Base-by-base conservation (phyloP, 2,888 invertebrate species). In the Sacculina carcini region DNA sequence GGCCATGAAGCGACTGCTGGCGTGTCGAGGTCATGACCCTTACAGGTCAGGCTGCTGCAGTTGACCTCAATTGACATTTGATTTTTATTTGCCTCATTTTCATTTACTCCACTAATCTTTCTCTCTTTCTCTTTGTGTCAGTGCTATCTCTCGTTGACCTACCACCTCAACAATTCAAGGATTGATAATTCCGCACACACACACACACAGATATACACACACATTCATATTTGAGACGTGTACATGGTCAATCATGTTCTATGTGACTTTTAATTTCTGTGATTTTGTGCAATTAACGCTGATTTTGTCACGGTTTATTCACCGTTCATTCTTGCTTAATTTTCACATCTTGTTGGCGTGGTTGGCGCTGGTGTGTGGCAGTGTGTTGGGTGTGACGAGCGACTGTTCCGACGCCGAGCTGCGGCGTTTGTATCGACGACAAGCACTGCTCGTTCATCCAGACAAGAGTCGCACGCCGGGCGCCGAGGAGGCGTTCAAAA, bases 401-500 rank as follows among this genome's bases (percentile, higher is more conserved):
- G 78, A 80, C 54, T 86, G 87, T 64, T 76, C 81, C 14, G 90
- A 90, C 63, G 89, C 90, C 58, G 89, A 90, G 62, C 86, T 94
- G 60, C 84, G 86, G 63, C 79, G 83, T 60, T 89, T 90, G 70
- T 92, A 90, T 67, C 80, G 87, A 61, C 75, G 82, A 60, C 89
- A 90, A 66, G 90, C 89, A 9, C 82, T 90, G 61, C 71, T 92
- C 36, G 90, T 92, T 34, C 92, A 92, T 69, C 92, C 92, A 0
- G 90, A 92, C 64, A 92, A 92, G 69, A 92, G 90, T 66, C 81
- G 80, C 62, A 85, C 86, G 64, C 83, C 87, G 5, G 90, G 90
- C 29, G 89, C 90, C 1, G 90, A 90, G 63, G 90, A 92, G 67
- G 89, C 90, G 34, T 92, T 90, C 66, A 90, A 90, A 69, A 89